A percentile compares a stretch with the other conserved stretches of the same genome.
Conservation (phyloP, 2,888 invertebrate genomes). For the Petrophora chlorosata region DNA sequence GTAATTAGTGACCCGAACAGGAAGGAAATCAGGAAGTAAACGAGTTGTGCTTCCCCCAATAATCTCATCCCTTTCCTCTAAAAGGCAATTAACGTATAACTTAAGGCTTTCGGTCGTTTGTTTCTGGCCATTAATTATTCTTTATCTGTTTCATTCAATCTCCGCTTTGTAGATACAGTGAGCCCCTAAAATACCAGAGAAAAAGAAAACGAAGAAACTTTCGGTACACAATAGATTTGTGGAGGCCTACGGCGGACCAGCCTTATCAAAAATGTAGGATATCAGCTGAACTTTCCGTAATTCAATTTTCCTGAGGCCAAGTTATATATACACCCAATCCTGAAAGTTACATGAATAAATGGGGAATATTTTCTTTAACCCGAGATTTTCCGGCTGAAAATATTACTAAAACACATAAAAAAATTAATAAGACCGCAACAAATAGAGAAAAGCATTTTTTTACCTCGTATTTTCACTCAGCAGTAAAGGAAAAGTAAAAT, state of each 20-base stretch:
- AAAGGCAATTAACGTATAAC: conserved; percentile 44
- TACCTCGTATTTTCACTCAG: too few species aligned
- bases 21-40: conserved; percentile 38
- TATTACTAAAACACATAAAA: background rate
- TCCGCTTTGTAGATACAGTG: conserved; percentile 21
- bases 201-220: conserved; percentile 29
- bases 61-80: conserved; percentile 49
- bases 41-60: conserved; percentile 37
- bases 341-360: conserved; percentile 20
- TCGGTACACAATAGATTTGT: conserved; percentile 28
- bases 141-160: conserved; percentile 28
- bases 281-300: conserved; percentile 30
- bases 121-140: conserved; percentile 34
- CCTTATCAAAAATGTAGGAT: conserved; percentile 35
- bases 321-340: conserved; percentile 27
- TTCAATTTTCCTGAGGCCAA: conserved; percentile 30
- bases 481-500: too few species aligned
- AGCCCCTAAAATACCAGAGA: conserved; percentile 3
- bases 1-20: conserved; percentile 36
- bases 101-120: conserved; percentile 35
- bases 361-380: conserved; percentile 6
- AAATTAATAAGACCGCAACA: too few species aligned
- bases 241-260: conserved; percentile 19
- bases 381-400: conserved; percentile 1
- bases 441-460: too few species aligned